A percentile compares a stretch with the other conserved stretches of the same genome.
Conservation (phyloP, 92 coral and sea anemone genomes). For the Zoanthus solanderi region DNA sequence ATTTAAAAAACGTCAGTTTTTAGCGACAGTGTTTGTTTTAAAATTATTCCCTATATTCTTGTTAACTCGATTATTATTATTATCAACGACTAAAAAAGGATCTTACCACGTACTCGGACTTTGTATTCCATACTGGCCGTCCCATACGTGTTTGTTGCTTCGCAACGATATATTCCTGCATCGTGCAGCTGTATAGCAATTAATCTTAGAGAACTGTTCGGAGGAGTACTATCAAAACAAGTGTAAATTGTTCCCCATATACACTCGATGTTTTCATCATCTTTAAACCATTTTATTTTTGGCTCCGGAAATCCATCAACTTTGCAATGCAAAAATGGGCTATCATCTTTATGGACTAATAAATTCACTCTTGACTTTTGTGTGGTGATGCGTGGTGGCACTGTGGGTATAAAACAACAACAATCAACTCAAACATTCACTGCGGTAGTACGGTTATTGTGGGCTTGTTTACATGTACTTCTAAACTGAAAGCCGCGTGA, state of each 20-base stretch:
- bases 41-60: no score
- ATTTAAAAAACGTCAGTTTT: no score
- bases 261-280: background rate
- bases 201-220: background rate
- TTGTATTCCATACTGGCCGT: background rate
- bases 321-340: background rate
- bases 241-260: constrained; percentile 4
- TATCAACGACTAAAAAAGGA: no score
- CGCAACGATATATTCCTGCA: constrained; percentile 22
- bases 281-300: constrained; percentile 12
- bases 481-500: background rate
- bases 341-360: background rate
- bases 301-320: constrained; percentile 3
- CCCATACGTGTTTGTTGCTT: constrained; percentile 24
- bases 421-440: no score
- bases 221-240: background rate
- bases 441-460: background rate
- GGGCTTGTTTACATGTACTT: background rate
- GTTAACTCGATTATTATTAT: no score
- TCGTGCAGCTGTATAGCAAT: background rate
- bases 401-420: background rate
- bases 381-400: constrained; percentile 1
- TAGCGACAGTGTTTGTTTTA: no score
- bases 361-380: background rate
- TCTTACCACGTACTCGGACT: constrained; percentile 19